Percentiles rank a stretch among this genome's conserved stretches.
Conservation (phyloP, 2,888 invertebrate species). For the Netelia virgata region DNA sequence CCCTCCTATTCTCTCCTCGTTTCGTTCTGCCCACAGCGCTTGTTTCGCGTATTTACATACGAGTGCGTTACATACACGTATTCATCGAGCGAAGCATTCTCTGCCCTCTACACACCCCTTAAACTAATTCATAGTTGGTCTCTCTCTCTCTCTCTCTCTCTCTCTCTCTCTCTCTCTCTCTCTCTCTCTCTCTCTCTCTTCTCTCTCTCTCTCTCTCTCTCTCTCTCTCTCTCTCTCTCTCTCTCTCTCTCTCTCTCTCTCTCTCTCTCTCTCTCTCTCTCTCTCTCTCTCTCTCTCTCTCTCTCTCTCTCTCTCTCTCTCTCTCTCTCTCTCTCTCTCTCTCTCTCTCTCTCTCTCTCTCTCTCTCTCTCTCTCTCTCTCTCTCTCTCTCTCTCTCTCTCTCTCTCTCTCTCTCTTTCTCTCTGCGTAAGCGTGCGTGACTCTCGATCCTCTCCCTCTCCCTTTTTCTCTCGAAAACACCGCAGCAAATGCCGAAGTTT, state of each 20-base stretch:
- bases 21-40: conserved; percentile 34
- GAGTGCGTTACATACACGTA: conserved; percentile 71
- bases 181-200: background rate
- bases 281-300: conserved; percentile 17
- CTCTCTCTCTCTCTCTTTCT: background rate
- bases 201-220: conserved; percentile 17
- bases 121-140: conserved; percentile 45
- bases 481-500: background rate
- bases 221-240: background rate
- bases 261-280: background rate
- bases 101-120: conserved; percentile 9
- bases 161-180: background rate
- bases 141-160: no score
- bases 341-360: background rate
- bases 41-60: conserved; percentile 66
- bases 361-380: background rate
- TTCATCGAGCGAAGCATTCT: conserved; percentile 53
- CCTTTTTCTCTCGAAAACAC: background rate
- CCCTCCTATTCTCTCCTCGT: conserved; percentile 31
- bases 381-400: background rate
- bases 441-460: conserved; percentile 41
- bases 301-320: background rate
- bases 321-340: background rate
- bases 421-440: conserved; percentile 41
- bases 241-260: background rate